A percentile compares a stretch with the other conserved stretches of the same genome.
Conservation (phyloP, 2,113 vertebrate genomes). For the Spheniscus mendiculus region DNA sequence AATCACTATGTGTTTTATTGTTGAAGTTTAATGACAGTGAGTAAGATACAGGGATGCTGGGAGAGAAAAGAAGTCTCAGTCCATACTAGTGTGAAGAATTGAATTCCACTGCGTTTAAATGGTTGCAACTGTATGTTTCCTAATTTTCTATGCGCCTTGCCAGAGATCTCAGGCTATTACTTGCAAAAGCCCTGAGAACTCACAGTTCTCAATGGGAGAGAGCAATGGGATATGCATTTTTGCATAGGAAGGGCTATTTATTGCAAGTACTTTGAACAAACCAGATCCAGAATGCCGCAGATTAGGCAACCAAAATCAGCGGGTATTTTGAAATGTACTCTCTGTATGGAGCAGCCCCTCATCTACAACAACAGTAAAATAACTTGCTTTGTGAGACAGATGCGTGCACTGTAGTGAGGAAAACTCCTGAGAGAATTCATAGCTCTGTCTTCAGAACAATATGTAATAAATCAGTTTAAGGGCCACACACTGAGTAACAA, state of each 20-base stretch:
- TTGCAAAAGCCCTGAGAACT: neutral
- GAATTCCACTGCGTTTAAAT: neutral
- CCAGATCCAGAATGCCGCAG: neutral
- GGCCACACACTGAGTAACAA: conserved; percentile 42
- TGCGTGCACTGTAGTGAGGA: neutral
- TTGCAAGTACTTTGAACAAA: neutral
- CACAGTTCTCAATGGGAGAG: no score
- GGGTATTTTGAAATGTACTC: conserved; percentile 11
- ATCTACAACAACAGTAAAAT: neutral
- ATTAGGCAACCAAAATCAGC: neutral
- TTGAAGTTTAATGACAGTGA: neutral
- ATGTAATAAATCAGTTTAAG: conserved; percentile 34
- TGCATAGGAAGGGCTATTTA: neutral
- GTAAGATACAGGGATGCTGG: neutral
- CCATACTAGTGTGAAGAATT: neutral
- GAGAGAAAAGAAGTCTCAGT: neutral
- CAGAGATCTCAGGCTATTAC: neutral
- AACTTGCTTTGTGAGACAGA: neutral
- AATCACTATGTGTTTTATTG: neutral
- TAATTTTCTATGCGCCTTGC: neutral
- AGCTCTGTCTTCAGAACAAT: conserved; percentile 31
- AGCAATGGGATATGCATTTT: neutral
- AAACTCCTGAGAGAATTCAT: conserved; percentile 19
- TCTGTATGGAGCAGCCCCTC: neutral
- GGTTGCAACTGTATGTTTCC: neutral